A percentile compares a stretch with the other conserved stretches of the same genome.
phyloP scores from a whole-genome alignment of 2,797 vertebrate genomes.

The Peromyscus nudipes region DNA sequence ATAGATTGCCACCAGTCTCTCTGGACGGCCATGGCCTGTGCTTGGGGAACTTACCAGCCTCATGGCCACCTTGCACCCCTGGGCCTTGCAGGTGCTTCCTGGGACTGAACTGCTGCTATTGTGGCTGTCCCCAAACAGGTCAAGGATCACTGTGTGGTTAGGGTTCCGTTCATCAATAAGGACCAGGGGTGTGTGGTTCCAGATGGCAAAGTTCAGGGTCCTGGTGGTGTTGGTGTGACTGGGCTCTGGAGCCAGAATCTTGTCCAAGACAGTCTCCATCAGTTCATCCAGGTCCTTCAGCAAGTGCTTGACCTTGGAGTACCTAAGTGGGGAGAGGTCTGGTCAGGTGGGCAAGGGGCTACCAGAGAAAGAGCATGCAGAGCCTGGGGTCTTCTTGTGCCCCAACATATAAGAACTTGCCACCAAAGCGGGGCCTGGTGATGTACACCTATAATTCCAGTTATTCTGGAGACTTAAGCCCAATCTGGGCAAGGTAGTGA shows the following conservation, averaged over 20 bases:
- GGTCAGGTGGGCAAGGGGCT: not conserved
- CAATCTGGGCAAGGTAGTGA: not conserved
- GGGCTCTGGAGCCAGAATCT: constrained; percentile 84
- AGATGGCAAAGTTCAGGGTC: constrained; percentile 83
- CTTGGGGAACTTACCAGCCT: constrained; percentile 86
- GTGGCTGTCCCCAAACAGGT: constrained; percentile 85
- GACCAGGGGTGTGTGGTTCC: constrained; percentile 89
- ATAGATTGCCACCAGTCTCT: not conserved
- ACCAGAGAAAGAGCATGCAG: no score
- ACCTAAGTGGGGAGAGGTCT: constrained; percentile 80
- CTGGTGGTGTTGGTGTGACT: not conserved
- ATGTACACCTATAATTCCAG: not conserved
- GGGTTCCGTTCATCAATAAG: constrained; percentile 87
- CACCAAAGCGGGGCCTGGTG: not conserved
- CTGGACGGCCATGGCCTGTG: not conserved
- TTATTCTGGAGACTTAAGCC: not conserved
- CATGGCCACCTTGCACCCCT: constrained; percentile 89
- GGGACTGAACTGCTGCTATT: not conserved
- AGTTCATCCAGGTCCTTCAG: constrained; percentile 89
- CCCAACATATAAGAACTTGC: not conserved
- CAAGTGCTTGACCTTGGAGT: constrained; percentile 87
- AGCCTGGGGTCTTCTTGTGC: not conserved
- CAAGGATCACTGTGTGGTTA: constrained; percentile 81
- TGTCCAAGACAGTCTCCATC: constrained; percentile 86
- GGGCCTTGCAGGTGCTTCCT: not conserved